A percentile compares a stretch with the other conserved stretches of the same genome.
These are phyloP conservation scores for Sterrhoptilus dennistouni DNA, from an alignment of 2,113 vertebrate genomes.

Conservation along the genomic window DNA sequence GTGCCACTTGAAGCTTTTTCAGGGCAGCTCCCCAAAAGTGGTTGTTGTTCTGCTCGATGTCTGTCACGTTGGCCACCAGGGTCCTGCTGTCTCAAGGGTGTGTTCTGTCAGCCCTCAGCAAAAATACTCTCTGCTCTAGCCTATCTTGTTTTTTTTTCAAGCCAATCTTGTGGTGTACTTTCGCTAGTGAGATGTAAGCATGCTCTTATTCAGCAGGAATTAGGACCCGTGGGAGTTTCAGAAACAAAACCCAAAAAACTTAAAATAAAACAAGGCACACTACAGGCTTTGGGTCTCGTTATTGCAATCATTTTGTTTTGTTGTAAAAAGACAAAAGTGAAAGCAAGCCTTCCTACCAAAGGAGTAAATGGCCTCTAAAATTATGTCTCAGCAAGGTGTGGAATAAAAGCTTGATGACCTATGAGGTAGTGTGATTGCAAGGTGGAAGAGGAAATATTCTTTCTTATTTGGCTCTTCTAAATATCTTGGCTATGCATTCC, in stretches of 20 bases:
- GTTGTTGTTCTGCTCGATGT: slow-evolving; percentile 20
- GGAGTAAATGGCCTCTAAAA: not conserved
- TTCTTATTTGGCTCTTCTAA: not conserved
- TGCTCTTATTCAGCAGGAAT: not conserved
- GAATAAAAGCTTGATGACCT: not conserved
- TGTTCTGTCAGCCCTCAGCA: not conserved
- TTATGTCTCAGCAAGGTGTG: not conserved
- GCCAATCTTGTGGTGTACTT: not conserved
- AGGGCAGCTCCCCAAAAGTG: slow-evolving; percentile 45
- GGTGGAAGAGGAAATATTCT: not conserved
- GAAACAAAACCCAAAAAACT: not conserved
- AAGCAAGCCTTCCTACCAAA: not conserved
- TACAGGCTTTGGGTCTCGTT: not conserved
- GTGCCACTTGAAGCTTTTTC: slow-evolving; percentile 61
- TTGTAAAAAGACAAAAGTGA: not conserved
- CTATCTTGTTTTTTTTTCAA: not conserved
- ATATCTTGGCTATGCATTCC: not conserved
- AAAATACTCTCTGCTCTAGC: not conserved
- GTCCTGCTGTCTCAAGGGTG: slow-evolving; percentile 3
- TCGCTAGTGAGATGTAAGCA: not conserved
- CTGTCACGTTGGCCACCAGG: not conserved
- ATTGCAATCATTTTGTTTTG: not conserved
- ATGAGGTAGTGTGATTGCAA: not conserved
- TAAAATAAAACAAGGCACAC: not conserved
- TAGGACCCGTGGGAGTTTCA: not conserved